A percentile compares a stretch with the other conserved stretches of the same genome.
These are phyloP conservation scores for Odontophorus gujanensis DNA, from an alignment of 2,113 vertebrate species.

Conservation along the genomic window DNA sequence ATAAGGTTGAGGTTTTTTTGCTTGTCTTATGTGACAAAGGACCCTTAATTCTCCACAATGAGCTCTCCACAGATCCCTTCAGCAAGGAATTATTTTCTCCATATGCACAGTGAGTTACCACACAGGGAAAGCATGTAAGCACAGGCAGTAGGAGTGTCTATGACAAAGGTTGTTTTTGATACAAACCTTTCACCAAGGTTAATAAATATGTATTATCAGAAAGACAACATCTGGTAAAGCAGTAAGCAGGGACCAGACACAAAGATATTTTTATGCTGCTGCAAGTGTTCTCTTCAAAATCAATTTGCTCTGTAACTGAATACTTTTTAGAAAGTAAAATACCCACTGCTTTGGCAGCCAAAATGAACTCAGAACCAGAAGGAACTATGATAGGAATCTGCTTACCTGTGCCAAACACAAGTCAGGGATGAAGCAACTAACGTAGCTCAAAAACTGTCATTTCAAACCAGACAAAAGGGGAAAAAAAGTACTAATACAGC, in stretches of 20 bases:
- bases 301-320: constrained; percentile 30
- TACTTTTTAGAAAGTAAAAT: background rate
- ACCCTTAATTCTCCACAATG: background rate
- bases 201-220: constrained; percentile 11
- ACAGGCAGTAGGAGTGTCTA: background rate
- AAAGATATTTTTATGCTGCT: background rate
- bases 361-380: background rate
- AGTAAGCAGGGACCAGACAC: background rate
- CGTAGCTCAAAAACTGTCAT: background rate
- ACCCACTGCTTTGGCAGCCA: background rate
- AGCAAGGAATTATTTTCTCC: background rate
- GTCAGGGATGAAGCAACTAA: background rate
- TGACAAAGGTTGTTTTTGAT: background rate
- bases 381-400: constrained; percentile 20
- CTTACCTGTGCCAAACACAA: constrained; percentile 12
- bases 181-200: constrained; percentile 10
- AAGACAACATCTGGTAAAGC: background rate
- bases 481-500: background rate
- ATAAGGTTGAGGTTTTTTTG: background rate
- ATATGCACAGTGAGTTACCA: background rate
- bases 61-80: background rate
- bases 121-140: background rate
- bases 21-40: background rate
- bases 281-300: background rate
- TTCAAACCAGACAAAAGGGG: constrained; percentile 5